Base-by-base conservation (phyloP, 2,113 vertebrate species). In the Acanthisitta chloris region DNA sequence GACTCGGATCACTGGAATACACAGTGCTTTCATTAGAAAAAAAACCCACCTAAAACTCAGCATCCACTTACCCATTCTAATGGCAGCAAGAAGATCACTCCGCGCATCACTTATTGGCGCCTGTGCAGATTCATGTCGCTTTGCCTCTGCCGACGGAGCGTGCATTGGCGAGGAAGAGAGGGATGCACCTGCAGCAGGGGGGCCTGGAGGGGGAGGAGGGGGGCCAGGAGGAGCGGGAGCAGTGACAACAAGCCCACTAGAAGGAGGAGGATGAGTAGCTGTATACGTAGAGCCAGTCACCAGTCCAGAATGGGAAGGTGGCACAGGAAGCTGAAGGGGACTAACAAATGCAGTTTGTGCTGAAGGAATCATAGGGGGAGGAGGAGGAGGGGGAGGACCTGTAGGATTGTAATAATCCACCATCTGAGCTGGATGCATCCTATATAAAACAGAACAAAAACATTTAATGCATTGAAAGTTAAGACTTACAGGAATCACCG, bases 61-160 rank as follows among this genome's bases (percentile, higher is more conserved):
- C 1, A 5, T 17, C 24, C 31, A 94, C 98, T 98, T 94, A 99
- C 99, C 99, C 99, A 99, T 99, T 17, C 99, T 99, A 88, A 99
- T 99, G 69, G 99, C 99, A 76, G 99, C 98, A 46, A 99, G 98
- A 34, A 99, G 98, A 92, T 99, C 99, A 1, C 99, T 99, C 88
- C 99, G 98, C 10, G 99, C 99, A 16, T 99, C 99, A 1, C 97
- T 99, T 70, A 98, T 83, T 0, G 98, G 98, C 1, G 98, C 90
- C 71, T 98, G 98, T 1, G 95, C 34, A 14, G 96, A 58, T 8
- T 98, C 98, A 0, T 92, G 97, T 6, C 97, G 96, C 78, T 98
- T 98, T 1, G 81, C 92, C 81, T 98, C 98, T 0, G 28, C 98
- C 0, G 94, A 94, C 43, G 98, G 92, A 76, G 95, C 98, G 13